These are phyloP conservation scores for Podotricha telesiphe DNA, from an alignment of 2,888 invertebrate genomes.

Conservation along the genomic window DNA sequence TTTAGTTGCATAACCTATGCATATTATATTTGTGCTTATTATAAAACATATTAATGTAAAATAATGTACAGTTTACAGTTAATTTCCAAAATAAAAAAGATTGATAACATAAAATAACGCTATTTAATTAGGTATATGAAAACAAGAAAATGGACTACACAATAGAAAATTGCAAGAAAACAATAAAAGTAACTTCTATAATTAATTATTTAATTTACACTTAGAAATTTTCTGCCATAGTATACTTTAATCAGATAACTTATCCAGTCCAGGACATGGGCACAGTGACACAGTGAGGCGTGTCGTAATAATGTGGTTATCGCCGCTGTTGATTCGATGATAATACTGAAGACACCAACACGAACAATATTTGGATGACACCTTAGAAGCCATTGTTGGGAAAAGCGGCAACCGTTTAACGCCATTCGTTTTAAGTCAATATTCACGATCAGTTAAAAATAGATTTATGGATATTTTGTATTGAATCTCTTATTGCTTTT, in stretches of 20 bases:
- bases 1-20: too few relatives aligned
- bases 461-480: background rate
- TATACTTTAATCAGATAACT: conserved; percentile 55
- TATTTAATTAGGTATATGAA: too few relatives aligned
- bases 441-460: conserved; percentile 8
- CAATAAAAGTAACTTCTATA: background rate
- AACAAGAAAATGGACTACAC: too few relatives aligned
- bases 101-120: too few relatives aligned
- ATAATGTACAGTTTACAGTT: too few relatives aligned
- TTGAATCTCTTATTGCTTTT: too few relatives aligned
- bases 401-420: conserved; percentile 15
- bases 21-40: too few relatives aligned
- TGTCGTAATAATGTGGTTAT: conserved; percentile 63
- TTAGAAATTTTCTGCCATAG: conserved; percentile 17
- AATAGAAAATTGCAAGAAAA: too few relatives aligned
- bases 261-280: conserved; percentile 56
- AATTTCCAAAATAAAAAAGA: too few relatives aligned
- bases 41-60: too few relatives aligned
- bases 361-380: conserved; percentile 35
- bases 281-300: conserved; percentile 64
- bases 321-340: conserved; percentile 52
- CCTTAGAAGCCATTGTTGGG: conserved; percentile 31
- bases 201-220: background rate
- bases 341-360: conserved; percentile 36
- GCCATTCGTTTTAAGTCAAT: background rate